These are phyloP conservation scores for Diplosoma virens DNA, from an alignment of 23 tunicate species.

Conservation along the genomic window DNA sequence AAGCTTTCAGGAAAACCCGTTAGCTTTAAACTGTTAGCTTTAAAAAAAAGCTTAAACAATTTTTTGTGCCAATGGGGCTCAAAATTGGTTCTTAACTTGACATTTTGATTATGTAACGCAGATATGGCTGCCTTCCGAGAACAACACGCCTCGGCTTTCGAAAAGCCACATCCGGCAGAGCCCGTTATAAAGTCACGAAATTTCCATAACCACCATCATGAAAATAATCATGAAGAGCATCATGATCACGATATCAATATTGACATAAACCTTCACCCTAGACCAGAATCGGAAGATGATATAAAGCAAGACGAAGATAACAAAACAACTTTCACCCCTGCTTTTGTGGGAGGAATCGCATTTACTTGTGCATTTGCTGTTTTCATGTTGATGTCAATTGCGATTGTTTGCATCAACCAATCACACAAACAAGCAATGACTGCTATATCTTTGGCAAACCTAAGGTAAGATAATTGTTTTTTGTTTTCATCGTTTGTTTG, in stretches of 20 bases:
- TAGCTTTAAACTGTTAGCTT: too few species aligned
- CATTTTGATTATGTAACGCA: neutral
- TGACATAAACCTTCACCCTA: slow-evolving; percentile 1
- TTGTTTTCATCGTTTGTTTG: too few species aligned
- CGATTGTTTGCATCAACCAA: slow-evolving; percentile 41
- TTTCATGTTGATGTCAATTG: slow-evolving; percentile 47
- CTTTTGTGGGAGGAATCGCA: slow-evolving; percentile 37
- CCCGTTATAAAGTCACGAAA: neutral
- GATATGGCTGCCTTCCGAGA: neutral
- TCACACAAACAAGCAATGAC: slow-evolving; percentile 49
- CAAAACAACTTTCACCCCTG: slow-evolving; percentile 13
- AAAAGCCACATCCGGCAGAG: neutral
- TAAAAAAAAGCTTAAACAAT: too few species aligned
- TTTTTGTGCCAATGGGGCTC: too few species aligned
- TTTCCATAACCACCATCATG: neutral
- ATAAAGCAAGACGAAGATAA: neutral
- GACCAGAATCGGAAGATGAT: neutral
- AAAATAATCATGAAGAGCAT: neutral
- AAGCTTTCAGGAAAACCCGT: too few species aligned
- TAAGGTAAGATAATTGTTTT: slow-evolving; percentile 2
- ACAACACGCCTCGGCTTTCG: slow-evolving; percentile 15
- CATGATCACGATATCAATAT: neutral
- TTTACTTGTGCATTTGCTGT: slow-evolving; percentile 33
- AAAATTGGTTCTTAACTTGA: neutral
- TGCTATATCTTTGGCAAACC: slow-evolving; percentile 30